phyloP scores from a whole-genome alignment of 2,797 vertebrate genomes.

The Microhierax caerulescens region DNA sequence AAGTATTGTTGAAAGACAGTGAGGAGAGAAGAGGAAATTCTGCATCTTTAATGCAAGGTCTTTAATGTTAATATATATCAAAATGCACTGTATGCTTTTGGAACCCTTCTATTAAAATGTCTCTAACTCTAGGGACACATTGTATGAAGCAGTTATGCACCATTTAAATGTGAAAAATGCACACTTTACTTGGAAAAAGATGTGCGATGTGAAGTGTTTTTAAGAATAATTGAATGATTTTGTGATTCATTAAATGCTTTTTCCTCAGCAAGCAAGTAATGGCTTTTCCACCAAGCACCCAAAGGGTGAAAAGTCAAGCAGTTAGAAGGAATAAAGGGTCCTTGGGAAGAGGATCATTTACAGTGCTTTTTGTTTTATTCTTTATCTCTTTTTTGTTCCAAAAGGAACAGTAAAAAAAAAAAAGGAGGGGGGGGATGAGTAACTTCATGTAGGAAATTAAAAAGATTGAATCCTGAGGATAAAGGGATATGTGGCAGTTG shows the following conservation, averaged over 20 bases:
- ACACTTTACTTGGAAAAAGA: conserved; percentile 59
- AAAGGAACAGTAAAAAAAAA: background rate
- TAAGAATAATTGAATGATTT: conserved; percentile 64
- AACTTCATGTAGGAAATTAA: background rate
- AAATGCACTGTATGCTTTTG: background rate
- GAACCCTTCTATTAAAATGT: conserved; percentile 35
- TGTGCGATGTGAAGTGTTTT: conserved; percentile 55
- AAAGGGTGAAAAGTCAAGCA: conserved; percentile 47
- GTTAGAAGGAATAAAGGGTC: background rate
- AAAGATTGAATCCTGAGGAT: background rate
- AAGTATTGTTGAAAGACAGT: conserved; percentile 49
- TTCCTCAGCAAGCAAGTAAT: conserved; percentile 47
- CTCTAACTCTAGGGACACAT: conserved; percentile 34
- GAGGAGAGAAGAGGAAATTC: conserved; percentile 43
- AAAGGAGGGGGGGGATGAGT: too few species aligned
- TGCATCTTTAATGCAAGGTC: conserved; percentile 1
- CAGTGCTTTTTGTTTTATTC: conserved; percentile 13
- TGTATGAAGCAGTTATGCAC: conserved; percentile 37
- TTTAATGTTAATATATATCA: conserved; percentile 39
- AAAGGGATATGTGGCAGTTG: background rate
- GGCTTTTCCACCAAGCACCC: conserved; percentile 29
- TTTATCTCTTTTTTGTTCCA: conserved; percentile 15
- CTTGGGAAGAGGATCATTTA: conserved; percentile 8
- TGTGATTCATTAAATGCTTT: conserved; percentile 65
- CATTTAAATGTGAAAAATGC: conserved; percentile 66